A percentile compares a stretch with the other conserved stretches of the same genome.
phyloP scores from a whole-genome alignment of 2,113 vertebrate species.

The Rhagologus leucostigma region DNA sequence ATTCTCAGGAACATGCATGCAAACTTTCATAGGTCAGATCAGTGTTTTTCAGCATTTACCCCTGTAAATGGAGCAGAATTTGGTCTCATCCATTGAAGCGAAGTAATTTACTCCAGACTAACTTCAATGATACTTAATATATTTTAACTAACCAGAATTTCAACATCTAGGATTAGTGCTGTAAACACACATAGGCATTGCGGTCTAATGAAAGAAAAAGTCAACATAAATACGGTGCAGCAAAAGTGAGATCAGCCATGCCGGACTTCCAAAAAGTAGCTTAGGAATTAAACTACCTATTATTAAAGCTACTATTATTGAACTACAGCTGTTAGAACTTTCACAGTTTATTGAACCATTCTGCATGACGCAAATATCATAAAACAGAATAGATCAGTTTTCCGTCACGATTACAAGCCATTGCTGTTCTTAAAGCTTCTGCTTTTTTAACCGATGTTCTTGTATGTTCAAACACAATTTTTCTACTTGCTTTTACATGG shows the following conservation, averaged over 20 bases:
- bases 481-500: neutral
- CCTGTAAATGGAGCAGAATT: neutral
- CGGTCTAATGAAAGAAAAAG: neutral
- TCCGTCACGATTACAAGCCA: neutral
- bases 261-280: neutral
- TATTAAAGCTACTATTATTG: neutral
- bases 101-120: neutral
- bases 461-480: neutral
- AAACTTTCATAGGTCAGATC: neutral
- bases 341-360: neutral
- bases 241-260: neutral
- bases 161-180: neutral
- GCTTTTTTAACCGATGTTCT: neutral
- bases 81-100: accelerated
- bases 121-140: neutral
- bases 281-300: neutral
- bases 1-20: neutral
- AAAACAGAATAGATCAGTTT: neutral
- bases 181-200: neutral
- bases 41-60: neutral
- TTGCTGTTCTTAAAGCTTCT: neutral
- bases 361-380: neutral
- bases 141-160: neutral
- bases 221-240: neutral
- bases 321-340: neutral